These are phyloP conservation scores for Miopithecus talapoin DNA, from an alignment of 2,797 vertebrate genomes.

Conservation along the genomic window DNA sequence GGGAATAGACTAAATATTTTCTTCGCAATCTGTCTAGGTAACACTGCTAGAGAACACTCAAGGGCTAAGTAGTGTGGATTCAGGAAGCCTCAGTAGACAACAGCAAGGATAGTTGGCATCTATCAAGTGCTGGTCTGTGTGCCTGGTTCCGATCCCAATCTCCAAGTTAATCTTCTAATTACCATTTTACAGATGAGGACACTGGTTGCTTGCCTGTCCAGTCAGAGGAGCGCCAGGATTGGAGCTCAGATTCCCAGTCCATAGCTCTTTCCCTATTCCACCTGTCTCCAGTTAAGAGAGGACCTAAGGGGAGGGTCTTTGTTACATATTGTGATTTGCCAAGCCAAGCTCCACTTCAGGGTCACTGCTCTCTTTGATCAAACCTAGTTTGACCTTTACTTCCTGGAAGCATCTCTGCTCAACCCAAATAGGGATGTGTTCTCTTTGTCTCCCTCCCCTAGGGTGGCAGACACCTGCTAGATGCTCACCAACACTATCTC, in stretches of 20 bases:
- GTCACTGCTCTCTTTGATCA: not conserved
- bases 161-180: not conserved
- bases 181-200: not conserved
- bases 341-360: not conserved
- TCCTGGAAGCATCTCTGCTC: not conserved
- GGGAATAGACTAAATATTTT: not conserved
- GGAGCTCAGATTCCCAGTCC: not conserved
- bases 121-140: not conserved
- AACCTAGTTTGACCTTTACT: not conserved
- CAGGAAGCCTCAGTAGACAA: not conserved
- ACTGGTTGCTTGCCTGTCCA: not conserved
- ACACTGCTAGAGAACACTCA: not conserved
- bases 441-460: not conserved
- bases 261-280: not conserved
- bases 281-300: not conserved
- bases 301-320: not conserved
- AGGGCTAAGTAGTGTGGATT: not conserved
- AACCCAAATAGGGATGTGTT: too few species aligned
- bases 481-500: not conserved
- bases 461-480: not conserved
- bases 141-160: not conserved
- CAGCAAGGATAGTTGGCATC: not conserved
- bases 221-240: not conserved
- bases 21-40: not conserved
- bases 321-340: not conserved